Base-by-base conservation (phyloP, 2,888 invertebrate genomes). In the Agriopis leucophaearia region DNA sequence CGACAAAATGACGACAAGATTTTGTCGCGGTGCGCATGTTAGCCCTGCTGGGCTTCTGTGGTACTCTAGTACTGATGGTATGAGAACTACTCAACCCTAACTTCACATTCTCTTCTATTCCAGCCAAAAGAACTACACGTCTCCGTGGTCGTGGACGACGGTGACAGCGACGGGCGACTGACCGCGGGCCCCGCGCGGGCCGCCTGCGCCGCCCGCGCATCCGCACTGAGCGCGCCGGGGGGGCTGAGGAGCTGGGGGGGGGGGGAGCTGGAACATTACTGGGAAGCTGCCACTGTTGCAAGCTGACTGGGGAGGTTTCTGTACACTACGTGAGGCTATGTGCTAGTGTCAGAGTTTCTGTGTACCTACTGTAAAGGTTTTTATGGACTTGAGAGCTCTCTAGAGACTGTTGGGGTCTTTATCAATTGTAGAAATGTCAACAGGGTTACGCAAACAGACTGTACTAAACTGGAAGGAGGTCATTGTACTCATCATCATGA, bases 151-250 rank as follows among this genome's bases (percentile, higher is more conserved):
- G 88, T 95, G 95, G 95, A 95, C 95, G 76, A 95, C 94, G 73
- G 95, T 95, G 84, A 94, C 95, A 0, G 95, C 95, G 63, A 95
- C 95, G 71, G 95, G 95, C 47, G 95, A 95, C 95, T 95, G 95
- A 95, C 95, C 94, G 82, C 84, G 89, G 81, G 88, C 94, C 85
- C 94, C 94, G 95, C 92, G 94, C 86, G 92, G 90, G 90, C 91
- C 88, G 27, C 27, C 27, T 0, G 5, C 27, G 36, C 90, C 92
- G 86, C 91, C 92, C 81, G 89, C 91, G 88, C 91, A 81, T 74
- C 88, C 87, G 81, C 88, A 85, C 75, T 89, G 86, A 88, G 78
- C 84, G 79, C 80, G 74, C 70, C 76, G 74, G 76, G 75, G 72
- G 68, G 73, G 71, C 57, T 35, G 27, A 9, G 8, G 13, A 44